phyloP scores from a whole-genome alignment of 2,113 vertebrate genomes.

The Pedionomus torquatus region DNA sequence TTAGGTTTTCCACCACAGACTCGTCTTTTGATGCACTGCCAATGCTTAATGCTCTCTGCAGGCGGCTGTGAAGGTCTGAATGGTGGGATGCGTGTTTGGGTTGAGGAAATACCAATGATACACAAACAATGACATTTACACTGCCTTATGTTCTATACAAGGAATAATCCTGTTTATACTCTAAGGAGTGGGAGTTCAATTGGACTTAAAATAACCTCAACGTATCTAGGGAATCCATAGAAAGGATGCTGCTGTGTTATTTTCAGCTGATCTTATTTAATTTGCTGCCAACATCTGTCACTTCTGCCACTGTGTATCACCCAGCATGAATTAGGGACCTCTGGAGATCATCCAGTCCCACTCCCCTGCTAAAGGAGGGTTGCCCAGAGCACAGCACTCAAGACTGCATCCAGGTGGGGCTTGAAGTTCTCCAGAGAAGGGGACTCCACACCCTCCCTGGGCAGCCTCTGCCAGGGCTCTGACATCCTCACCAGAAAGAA shows the following conservation, averaged over 20 bases:
- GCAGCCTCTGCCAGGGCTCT: no score
- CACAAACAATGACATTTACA: not conserved
- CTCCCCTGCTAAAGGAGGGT: no score
- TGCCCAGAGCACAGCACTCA: no score
- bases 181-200: not conserved
- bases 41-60: not conserved
- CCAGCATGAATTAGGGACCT: not conserved
- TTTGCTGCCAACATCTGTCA: not conserved
- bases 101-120: not conserved
- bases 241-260: not conserved
- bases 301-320: not conserved
- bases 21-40: not conserved
- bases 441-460: no score
- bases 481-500: no score
- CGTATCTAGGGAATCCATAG: not conserved
- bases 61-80: not conserved
- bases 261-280: not conserved
- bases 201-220: constrained; percentile 13
- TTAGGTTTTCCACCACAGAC: not conserved
- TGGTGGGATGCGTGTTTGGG: not conserved
- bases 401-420: no score
- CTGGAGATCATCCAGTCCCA: no score
- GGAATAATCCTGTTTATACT: not conserved
- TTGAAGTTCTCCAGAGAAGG: no score
- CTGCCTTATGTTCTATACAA: not conserved